phyloP scores from a whole-genome alignment of 2,113 vertebrate species.

The Antidorcas marsupialis region DNA sequence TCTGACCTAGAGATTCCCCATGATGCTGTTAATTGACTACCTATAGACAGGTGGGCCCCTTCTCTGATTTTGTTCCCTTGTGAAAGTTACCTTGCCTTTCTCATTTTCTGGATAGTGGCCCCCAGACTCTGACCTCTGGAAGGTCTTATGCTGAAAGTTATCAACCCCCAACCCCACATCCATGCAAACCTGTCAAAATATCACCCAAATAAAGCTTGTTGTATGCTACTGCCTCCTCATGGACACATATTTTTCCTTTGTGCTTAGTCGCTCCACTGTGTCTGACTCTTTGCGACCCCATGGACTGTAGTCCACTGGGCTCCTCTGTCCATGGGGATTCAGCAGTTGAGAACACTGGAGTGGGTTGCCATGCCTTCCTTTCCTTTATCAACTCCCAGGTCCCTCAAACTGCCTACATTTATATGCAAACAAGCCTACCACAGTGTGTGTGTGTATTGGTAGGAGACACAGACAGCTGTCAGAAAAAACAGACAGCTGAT shows the following conservation, averaged over 20 bases:
- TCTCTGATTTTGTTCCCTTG: not conserved
- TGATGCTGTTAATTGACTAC: not conserved
- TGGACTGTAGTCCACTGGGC: not conserved
- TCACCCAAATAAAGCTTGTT: not conserved
- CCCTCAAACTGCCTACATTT: not conserved
- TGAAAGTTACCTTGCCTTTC: not conserved
- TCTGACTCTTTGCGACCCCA: rapidly evolving
- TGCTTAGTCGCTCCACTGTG: not conserved
- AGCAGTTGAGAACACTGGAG: not conserved
- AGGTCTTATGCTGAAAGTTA: not conserved
- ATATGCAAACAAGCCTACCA: not conserved
- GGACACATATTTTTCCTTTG: not conserved
- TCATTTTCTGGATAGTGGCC: not conserved
- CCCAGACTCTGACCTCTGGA: not conserved
- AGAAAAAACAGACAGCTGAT: not conserved
- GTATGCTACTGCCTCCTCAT: not conserved
- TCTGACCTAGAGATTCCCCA: not conserved
- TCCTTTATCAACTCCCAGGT: not conserved
- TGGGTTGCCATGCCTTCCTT: not conserved
- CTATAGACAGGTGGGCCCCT: not conserved
- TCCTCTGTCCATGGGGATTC: not conserved
- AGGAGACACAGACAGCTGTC: not conserved
- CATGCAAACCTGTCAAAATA: not conserved
- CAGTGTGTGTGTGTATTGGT: not conserved
- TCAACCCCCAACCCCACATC: too few species aligned